Evolutionary conservation across 2,113 vertebrate genomes (phyloP), one percentile per base, ranked within the genome.

Genomic region (Dascyllus trimaculatus): DNA sequence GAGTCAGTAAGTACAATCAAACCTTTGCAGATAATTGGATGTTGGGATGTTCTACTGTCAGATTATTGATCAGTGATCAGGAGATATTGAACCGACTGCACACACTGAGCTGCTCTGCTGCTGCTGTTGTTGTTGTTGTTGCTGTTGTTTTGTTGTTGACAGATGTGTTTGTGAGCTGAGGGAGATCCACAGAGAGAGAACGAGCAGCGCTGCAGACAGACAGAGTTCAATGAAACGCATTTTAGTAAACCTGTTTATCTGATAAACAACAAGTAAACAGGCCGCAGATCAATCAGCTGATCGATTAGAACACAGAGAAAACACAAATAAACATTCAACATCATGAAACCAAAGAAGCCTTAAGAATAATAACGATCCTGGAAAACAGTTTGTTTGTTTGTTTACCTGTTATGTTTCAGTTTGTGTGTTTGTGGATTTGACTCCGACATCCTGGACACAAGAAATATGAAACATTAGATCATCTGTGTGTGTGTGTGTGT

Each of bases 361-460:
- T 13, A 5, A 11, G 13, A 40, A 10, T 13, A 40, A 40, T 10
- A 11, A 10, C 10, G 38, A 40, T 10, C 1, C 11, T 40, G 38
- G 2, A 13, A 13, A 13, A n/a, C n/a, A n/a, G n/a, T 2, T 26
- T 35, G 17, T 19, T 35, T 45, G 58, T 53, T 18, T 48, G 74
- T 93, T 89, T 56, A 97, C 97, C 97, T 96, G 90, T 95, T 96
- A 85, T 96, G 95, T 75, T 95, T 96, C 49, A 96, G 92, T 93
- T 96, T 97, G 88, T 94, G 94, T 79, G 96, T 95, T 26, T 96
- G 67, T 15, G 93, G 95, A 86, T 87, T 95, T 29, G 95, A 94
- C 82, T 97, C 96, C 62, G 96, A 95, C 92, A 97, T 92, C 88
- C 96, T 97, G 54, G 13, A 75, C 49, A 57, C 56, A 79, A 21